A percentile compares a stretch with the other conserved stretches of the same genome.
Evolutionary conservation across 2,797 vertebrate genomes (phyloP).

Genomic region (Avahi laniger): DNA sequence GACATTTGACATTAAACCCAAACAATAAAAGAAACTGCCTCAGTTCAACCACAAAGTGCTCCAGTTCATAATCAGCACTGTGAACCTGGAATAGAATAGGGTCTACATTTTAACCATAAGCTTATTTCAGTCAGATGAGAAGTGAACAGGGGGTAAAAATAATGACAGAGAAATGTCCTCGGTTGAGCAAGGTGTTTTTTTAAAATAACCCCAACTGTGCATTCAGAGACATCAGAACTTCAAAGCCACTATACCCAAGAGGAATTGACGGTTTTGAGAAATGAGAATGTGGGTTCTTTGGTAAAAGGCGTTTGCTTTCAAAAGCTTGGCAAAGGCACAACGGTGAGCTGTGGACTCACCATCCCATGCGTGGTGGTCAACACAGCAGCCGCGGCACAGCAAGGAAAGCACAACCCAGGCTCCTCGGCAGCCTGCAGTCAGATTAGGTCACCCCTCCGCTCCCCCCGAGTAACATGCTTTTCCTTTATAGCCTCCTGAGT

Average conservation of each 20-base stretch:
- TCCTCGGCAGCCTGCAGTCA: background rate
- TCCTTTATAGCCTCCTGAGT: background rate
- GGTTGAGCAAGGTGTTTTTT: rapidly evolving
- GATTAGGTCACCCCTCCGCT: background rate
- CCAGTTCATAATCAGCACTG: rapidly evolving
- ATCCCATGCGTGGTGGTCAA: rapidly evolving
- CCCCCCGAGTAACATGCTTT: rapidly evolving
- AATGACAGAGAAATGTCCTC: background rate
- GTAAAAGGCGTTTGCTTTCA: background rate
- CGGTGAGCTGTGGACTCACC: background rate
- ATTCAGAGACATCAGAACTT: background rate
- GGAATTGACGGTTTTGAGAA: background rate
- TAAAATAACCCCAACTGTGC: background rate
- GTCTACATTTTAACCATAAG: background rate
- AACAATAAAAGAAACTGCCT: background rate
- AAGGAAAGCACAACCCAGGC: background rate
- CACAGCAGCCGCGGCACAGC: background rate
- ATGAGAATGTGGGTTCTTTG: background rate
- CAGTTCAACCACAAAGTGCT: background rate
- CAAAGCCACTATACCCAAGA: background rate
- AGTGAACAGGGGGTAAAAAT: background rate
- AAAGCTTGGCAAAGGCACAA: background rate
- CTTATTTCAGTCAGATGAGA: background rate
- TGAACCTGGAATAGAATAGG: background rate
- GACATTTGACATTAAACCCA: background rate